These are phyloP conservation scores for Ceyx melanurus DNA, from an alignment of 2,113 vertebrate genomes.

Conservation along the genomic window DNA sequence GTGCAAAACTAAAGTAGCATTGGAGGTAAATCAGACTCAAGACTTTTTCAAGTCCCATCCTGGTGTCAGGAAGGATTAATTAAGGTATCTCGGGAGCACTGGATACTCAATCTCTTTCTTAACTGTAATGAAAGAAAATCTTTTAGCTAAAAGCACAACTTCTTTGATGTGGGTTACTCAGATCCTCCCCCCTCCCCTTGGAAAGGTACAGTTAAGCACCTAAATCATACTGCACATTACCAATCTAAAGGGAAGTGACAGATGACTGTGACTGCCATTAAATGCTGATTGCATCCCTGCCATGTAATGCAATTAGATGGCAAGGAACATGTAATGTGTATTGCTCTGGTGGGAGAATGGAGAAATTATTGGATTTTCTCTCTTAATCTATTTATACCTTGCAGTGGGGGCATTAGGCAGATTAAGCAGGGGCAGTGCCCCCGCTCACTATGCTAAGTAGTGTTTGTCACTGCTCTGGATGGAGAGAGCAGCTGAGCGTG, in stretches of 20 bases:
- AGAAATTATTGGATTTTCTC: conserved; percentile 83
- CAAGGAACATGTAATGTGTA: conserved; percentile 77
- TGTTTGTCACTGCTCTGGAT: conserved; percentile 65
- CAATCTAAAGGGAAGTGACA: conserved; percentile 77
- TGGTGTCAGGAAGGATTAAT: conserved; percentile 12
- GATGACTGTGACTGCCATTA: conserved; percentile 78
- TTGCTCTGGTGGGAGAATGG: conserved; percentile 77
- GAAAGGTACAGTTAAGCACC: conserved; percentile 54
- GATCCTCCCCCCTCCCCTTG: not conserved
- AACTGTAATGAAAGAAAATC: not conserved
- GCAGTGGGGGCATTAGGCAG: conserved; percentile 80
- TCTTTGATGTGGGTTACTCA: conserved; percentile 10
- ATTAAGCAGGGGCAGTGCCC: conserved; percentile 74
- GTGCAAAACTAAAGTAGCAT: not conserved
- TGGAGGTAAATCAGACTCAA: not conserved
- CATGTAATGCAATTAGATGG: conserved; percentile 82
- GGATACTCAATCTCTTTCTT: not conserved
- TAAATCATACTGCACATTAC: conserved; percentile 70
- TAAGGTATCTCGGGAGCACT: not conserved
- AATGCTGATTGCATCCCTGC: conserved; percentile 78
- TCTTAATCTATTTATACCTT: conserved; percentile 83
- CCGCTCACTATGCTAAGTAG: conserved; percentile 72
- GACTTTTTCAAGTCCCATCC: not conserved
- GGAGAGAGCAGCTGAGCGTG: conserved; percentile 46
- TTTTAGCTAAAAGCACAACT: not conserved